phyloP scores from a whole-genome alignment of 2,797 vertebrate genomes.

The Leucoraja ocellata region DNA sequence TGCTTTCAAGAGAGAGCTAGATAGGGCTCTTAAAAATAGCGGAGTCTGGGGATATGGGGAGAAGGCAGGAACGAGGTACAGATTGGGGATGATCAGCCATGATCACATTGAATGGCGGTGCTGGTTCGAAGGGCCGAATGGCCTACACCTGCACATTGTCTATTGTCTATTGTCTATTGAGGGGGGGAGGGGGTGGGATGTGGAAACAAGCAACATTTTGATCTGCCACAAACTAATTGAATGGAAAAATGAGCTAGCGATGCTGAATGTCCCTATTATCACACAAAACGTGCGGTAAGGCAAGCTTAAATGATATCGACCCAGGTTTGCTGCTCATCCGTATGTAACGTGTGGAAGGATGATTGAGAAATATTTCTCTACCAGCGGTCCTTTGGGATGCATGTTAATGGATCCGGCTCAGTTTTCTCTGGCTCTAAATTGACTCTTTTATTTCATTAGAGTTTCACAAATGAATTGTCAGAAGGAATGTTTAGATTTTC shows the following conservation, averaged over 20 bases:
- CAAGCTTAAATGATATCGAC: not conserved
- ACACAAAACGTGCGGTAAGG: not conserved
- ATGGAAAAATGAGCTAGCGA: not conserved
- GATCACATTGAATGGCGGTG: too few relatives aligned
- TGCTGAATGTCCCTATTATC: not conserved
- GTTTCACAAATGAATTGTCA: conserved; percentile 32
- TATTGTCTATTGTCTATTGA: too few relatives aligned
- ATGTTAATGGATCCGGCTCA: not conserved
- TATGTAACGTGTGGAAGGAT: not conserved
- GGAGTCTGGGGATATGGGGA: too few relatives aligned
- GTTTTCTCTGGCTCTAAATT: conserved; percentile 8
- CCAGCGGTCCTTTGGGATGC: conserved; percentile 3
- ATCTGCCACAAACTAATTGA: not conserved
- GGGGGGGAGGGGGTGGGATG: too few relatives aligned
- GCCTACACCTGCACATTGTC: too few relatives aligned
- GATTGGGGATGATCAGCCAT: too few relatives aligned
- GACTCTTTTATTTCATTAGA: conserved; percentile 12
- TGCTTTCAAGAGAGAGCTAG: too few relatives aligned
- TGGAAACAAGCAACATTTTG: not conserved
- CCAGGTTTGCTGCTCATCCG: not conserved
- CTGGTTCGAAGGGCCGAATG: too few relatives aligned
- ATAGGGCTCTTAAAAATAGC: too few relatives aligned
- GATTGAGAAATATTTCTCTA: conserved; percentile 24
- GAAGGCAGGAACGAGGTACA: too few relatives aligned
- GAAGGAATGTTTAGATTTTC: not conserved